These are phyloP conservation scores for Epiperipatus broadwayi DNA, from an alignment of 2,888 invertebrate genomes.

Conservation along the genomic window DNA sequence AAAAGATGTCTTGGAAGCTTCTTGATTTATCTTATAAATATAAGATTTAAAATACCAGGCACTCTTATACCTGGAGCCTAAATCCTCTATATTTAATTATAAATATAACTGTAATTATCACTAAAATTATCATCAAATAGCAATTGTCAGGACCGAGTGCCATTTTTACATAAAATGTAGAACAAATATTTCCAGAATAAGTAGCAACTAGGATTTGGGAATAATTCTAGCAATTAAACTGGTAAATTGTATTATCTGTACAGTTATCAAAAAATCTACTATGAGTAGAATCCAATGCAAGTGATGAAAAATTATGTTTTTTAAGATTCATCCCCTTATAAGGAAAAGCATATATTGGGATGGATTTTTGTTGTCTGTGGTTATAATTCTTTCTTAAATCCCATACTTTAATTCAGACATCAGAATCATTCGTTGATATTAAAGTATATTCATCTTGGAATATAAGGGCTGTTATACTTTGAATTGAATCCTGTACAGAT, in stretches of 20 bases:
- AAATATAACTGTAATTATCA: constrained; percentile 65
- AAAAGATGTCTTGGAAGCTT: constrained; percentile 47
- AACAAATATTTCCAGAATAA: constrained; percentile 48
- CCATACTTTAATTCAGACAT: constrained; percentile 69
- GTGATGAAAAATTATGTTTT: constrained; percentile 42
- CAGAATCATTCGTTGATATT: constrained; percentile 65
- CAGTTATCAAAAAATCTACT: constrained; percentile 61
- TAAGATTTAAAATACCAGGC: no score
- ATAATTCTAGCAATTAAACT: constrained; percentile 63
- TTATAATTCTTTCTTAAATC: constrained; percentile 63
- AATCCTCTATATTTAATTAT: no score
- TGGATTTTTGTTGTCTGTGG: constrained; percentile 43
- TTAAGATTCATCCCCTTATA: constrained; percentile 50
- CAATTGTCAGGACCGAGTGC: constrained; percentile 56
- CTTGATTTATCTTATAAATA: no score
- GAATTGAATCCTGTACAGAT: constrained; percentile 21
- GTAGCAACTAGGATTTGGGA: no score
- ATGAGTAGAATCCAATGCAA: constrained; percentile 48
- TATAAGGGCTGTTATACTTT: constrained; percentile 52
- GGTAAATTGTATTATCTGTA: constrained; percentile 65
- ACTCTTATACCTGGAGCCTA: no score
- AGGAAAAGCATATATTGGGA: constrained; percentile 49
- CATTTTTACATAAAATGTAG: constrained; percentile 65
- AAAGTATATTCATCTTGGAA: constrained; percentile 60
- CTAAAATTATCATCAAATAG: constrained; percentile 70